phyloP scores from a whole-genome alignment of 1,140 invertebrate genomes.

The Tenebrio molitor region DNA sequence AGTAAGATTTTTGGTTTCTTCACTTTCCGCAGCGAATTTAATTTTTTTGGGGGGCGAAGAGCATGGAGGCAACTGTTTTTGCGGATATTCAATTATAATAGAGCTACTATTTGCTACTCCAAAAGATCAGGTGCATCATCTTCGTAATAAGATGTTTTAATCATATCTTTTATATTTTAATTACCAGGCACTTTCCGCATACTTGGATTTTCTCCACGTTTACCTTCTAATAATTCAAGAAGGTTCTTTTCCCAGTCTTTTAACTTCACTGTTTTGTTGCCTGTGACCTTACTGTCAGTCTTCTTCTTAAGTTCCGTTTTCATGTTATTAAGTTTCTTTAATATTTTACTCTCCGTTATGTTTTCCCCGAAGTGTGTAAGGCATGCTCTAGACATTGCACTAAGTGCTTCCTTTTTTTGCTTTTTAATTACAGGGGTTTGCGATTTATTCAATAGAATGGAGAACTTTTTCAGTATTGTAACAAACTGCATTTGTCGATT shows the following conservation, averaged over 20 bases:
- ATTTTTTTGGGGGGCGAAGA: background rate
- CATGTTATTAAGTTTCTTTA: slow-evolving; percentile 6
- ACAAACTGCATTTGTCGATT: no score
- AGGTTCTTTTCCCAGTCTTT: background rate
- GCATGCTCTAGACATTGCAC: no score
- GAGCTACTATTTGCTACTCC: background rate
- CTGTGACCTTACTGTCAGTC: background rate
- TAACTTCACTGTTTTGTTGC: background rate
- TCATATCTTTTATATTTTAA: background rate
- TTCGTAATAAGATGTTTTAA: background rate
- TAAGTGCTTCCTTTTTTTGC: no score
- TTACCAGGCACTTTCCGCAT: background rate
- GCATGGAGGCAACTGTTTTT: background rate
- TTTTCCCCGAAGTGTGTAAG: no score
- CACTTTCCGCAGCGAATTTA: background rate
- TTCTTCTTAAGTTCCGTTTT: slow-evolving; percentile 9
- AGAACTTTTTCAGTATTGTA: no score
- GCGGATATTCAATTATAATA: background rate
- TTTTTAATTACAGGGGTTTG: no score
- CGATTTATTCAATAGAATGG: no score
- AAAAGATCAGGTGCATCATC: background rate
- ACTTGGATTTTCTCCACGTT: background rate
- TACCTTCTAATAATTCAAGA: background rate
- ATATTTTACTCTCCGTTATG: no score
- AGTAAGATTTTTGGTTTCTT: background rate